These are phyloP conservation scores for Hydrotaea cyrtoneurina DNA, from an alignment of 2,888 invertebrate genomes.

Conservation along the genomic window DNA sequence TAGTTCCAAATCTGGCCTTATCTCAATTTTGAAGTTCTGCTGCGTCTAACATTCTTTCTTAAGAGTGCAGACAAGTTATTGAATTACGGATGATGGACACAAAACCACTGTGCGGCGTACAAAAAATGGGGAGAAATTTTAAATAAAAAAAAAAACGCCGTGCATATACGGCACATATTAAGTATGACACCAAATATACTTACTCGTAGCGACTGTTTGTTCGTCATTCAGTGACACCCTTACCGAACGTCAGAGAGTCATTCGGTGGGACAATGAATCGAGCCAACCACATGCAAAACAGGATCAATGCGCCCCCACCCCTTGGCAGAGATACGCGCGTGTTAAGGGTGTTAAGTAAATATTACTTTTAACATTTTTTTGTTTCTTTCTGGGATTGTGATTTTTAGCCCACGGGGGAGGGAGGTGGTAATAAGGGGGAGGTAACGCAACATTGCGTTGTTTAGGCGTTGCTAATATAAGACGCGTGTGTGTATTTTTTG, in stretches of 20 bases:
- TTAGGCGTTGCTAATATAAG: constrained; percentile 52
- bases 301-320: constrained; percentile 14
- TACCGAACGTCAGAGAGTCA: neutral
- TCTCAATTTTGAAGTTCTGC: no score
- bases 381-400: neutral
- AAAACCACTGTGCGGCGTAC: neutral
- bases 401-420: neutral
- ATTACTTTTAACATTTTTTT: constrained; percentile 38
- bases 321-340: constrained; percentile 36
- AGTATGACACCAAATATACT: constrained; percentile 1
- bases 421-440: neutral
- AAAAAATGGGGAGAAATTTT: constrained; percentile 13
- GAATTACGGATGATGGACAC: no score
- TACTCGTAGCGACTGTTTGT: neutral
- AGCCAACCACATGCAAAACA: constrained; percentile 29
- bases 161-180: constrained; percentile 1
- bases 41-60: no score
- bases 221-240: neutral
- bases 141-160: neutral
- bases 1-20: no score
- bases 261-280: neutral
- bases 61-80: no score
- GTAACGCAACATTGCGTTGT: neutral
- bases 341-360: constrained; percentile 66
- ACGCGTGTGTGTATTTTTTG: constrained; percentile 20